Percentiles rank a stretch among this genome's conserved stretches.
Conservation (phyloP, 2,888 invertebrate species). For the Luperina nickerlii region DNA sequence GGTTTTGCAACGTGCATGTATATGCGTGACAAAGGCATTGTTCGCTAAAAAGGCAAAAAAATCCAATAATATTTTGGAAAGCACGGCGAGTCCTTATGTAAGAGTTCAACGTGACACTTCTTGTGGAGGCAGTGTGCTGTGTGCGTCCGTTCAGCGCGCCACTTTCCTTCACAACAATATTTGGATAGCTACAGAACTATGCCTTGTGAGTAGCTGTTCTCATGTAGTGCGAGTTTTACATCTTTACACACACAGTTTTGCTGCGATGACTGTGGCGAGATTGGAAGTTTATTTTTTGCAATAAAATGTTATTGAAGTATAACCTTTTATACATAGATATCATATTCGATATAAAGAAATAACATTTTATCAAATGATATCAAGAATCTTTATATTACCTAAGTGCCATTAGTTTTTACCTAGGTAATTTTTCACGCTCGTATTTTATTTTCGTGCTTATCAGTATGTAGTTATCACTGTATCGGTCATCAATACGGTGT, state of each 20-base stretch:
- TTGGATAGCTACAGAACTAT: slow-evolving; percentile 77
- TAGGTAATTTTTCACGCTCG: slow-evolving; percentile 3
- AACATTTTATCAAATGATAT: slow-evolving; percentile 20
- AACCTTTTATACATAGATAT: slow-evolving; percentile 5
- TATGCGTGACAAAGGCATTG: slow-evolving; percentile 78
- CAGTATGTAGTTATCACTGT: slow-evolving; percentile 25
- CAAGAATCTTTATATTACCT: slow-evolving; percentile 12
- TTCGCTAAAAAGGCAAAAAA: slow-evolving; percentile 81
- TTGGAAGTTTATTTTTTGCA: slow-evolving; percentile 16
- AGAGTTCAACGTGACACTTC: slow-evolving; percentile 90
- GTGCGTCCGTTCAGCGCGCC: slow-evolving; percentile 84
- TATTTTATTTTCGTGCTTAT: slow-evolving; percentile 37
- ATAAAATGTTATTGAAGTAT: slow-evolving; percentile 24
- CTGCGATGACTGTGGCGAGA: slow-evolving; percentile 5
- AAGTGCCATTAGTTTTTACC: slow-evolving; percentile 17
- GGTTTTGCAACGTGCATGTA: slow-evolving; percentile 75
- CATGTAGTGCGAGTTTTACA: slow-evolving; percentile 38
- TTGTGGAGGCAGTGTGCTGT: slow-evolving; percentile 73
- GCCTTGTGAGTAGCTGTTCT: slow-evolving; percentile 47
- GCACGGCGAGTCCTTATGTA: slow-evolving; percentile 88
- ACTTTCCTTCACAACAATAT: slow-evolving; percentile 87
- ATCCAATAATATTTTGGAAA: slow-evolving; percentile 88
- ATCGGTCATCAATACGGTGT: slow-evolving; percentile 13
- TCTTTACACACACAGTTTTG: slow-evolving; percentile 12
- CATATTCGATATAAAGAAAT: background rate